Base-by-base conservation (phyloP, 92 coral and sea anemone genomes). In the Plumapathes pennacea region DNA sequence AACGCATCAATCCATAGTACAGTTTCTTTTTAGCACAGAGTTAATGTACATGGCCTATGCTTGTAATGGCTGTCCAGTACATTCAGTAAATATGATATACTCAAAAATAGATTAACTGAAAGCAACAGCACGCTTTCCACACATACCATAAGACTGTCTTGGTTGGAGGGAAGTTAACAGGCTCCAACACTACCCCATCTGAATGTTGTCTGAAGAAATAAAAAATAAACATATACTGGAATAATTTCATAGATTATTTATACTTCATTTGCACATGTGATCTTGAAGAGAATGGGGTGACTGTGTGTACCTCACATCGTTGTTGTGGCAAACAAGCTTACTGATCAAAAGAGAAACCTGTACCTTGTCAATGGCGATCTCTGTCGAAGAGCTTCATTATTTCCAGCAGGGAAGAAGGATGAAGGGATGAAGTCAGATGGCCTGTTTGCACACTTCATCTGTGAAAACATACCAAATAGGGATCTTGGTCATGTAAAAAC, bases 131-230 rank as follows among this genome's bases (percentile, higher is more conserved):
- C n/a, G n/a, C n/a, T n/a, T n/a, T n/a, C n/a, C n/a, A n/a, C n/a
- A 33, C 66, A 36, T 75, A 90, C 97, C 97, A 91, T 32, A 89
- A 70, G 25, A 91, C 41, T 43, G 75, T 68, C 23, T 69, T 74
- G 31, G 97, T 91, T 32, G 82, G 73, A 42, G 97, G 97, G 54
- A 91, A 91, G 54, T 80, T 72, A 55, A 88, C 52, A 4, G 97
- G 83, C 32, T 87, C 79, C 9, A 83, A 77, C 0, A 60, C 33
- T 20, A 80, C 77, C 20, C 67, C 67, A 51, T 79, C 79, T 44
- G 41, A 26, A 14, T 66, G 73, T 43, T 52, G 23, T 51, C 73
- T 53, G 42, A 53, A 66, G 54, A 33, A 19, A 34, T n/a, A 8
- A 34, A 8, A 34, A 34, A 34, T 7, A 34, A 34, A 34, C n/a